Base-by-base conservation (phyloP, 2,113 vertebrate genomes). In the Galbula dea region DNA sequence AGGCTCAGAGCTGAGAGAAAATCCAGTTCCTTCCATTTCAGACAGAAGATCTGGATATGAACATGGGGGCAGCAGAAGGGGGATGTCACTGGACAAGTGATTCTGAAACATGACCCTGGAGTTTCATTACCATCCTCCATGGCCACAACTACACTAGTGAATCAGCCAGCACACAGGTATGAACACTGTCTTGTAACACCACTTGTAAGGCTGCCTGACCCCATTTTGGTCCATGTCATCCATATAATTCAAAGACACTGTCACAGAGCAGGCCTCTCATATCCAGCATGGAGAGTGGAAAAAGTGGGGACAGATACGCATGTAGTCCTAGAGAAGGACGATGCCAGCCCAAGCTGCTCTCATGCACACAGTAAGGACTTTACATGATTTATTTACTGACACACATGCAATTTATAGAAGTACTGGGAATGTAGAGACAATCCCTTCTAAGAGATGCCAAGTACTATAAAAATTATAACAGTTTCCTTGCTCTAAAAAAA, bases 401-500 rank as follows among this genome's bases (percentile, higher is more conserved):
- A 63, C n/a, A 51, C 8, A 34, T 1, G 8, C 18, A 75, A 22
- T 30, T 62, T 37, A 61, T 1, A 46, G 29, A 76, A 85, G 30
- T 12, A 37, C 7, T 19, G 24, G 32, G 39, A 91, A 71, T 2
- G 32, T 39, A 91, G 48, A 77, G 59, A 83, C 30, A 93, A 88
- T 51, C 48, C 51, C 7, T 87, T 73, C 89, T n/a, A 82, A 87
- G 76, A 67, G 45, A 71, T 52, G 71, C 66, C 68, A 92, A 92
- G 67, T 77, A 58, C 67, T 73, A 78, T 78, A 93, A 89, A 85
- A 86, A 83, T 32, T n/a, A 17, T 21, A 86, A 59, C 8, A 0
- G 12, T 55, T 80, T 76, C 59, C 49, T 66, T 86, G 41, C 62
- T 62, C 83, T 91, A 90, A 91, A 88, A 93, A 96, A 81, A 92